Base-by-base conservation (phyloP, 2,113 vertebrate species). In the Caloenas nicobarica region DNA sequence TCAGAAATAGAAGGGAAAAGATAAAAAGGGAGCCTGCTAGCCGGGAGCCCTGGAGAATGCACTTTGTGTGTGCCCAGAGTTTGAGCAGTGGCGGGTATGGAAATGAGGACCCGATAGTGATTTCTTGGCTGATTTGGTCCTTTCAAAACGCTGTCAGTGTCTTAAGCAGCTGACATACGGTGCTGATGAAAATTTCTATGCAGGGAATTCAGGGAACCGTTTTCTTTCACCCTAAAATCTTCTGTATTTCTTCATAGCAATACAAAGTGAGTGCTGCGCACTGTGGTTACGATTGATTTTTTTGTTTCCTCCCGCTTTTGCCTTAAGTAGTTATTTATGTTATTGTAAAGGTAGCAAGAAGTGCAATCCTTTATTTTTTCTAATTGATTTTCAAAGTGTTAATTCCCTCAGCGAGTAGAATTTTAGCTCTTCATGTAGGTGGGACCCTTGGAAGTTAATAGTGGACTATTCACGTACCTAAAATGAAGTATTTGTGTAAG, bases 361-460 rank as follows among this genome's bases (percentile, higher is more conserved):
- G 21, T 31, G 44, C 44, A 23, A 34, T 18, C 64, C 36, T 6
- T 88, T 50, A 5, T 6, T 44, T 50, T 90, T 48, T 61, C 50
- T 66, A 60, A 10, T n/a, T 56, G 70, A n/a, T 82, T 80, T 68
- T 26, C 38, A 8, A 40, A 46, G 68, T 7, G 33, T 16, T 73
- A 16, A 2, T 61, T 88, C 18, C 11, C 29, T 73, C 33, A 11
- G 38, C 31, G 76, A 38, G 15, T 33, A 33, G 68, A 19, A 65
- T 61, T 80, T 8, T 7, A 28, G 21, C 65, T 9, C 11, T 33
- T 34, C 3, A 1, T 5, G 10, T 33, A 0, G 7, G 42, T 2
- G 10, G 40, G 33, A 53, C 70, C 36, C 12, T 19, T 74, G 88
- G 65, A 40, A 81, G 33, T 60, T 51, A 4, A 3, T 10, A 53